phyloP scores from a whole-genome alignment of 1,140 invertebrate genomes.

The Leptopilina boulardi region DNA sequence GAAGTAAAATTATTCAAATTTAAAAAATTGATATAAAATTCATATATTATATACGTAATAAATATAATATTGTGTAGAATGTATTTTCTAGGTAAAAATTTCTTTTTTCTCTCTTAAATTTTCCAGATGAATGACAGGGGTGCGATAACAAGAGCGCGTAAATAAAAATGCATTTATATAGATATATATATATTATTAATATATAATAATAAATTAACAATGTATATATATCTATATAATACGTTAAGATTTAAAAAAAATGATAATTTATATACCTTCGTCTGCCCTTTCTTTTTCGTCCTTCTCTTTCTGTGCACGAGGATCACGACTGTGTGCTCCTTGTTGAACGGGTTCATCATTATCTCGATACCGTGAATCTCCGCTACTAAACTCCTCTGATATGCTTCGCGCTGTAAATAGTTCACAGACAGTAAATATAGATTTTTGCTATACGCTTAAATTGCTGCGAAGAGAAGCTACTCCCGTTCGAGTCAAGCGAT shows the following conservation, averaged over 20 bases:
- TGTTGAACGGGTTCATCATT: constrained; percentile 78
- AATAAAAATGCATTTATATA: too few relatives aligned
- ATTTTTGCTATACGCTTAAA: constrained; percentile 7
- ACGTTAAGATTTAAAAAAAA: constrained; percentile 37
- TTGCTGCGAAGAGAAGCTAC: not conserved
- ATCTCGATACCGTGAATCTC: constrained; percentile 82
- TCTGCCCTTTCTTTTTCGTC: constrained; percentile 83
- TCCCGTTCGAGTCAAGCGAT: not conserved
- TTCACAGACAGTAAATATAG: constrained; percentile 33
- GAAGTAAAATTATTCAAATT: too few relatives aligned
- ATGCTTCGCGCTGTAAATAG: constrained; percentile 85
- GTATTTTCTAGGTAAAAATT: too few relatives aligned
- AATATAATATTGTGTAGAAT: too few relatives aligned
- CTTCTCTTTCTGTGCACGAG: constrained; percentile 82
- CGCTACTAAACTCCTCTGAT: constrained; percentile 91
- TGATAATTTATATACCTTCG: constrained; percentile 63
- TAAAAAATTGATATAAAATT: too few relatives aligned
- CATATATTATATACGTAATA: too few relatives aligned
- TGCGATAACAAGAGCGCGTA: too few relatives aligned
- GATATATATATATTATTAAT: too few relatives aligned
- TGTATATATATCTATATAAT: too few relatives aligned
- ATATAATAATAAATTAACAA: too few relatives aligned
- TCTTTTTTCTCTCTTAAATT: too few relatives aligned
- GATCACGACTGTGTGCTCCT: constrained; percentile 65
- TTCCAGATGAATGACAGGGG: too few relatives aligned